phyloP scores from a whole-genome alignment of 2,797 vertebrate species.

The Acanthurus lineatus region DNA sequence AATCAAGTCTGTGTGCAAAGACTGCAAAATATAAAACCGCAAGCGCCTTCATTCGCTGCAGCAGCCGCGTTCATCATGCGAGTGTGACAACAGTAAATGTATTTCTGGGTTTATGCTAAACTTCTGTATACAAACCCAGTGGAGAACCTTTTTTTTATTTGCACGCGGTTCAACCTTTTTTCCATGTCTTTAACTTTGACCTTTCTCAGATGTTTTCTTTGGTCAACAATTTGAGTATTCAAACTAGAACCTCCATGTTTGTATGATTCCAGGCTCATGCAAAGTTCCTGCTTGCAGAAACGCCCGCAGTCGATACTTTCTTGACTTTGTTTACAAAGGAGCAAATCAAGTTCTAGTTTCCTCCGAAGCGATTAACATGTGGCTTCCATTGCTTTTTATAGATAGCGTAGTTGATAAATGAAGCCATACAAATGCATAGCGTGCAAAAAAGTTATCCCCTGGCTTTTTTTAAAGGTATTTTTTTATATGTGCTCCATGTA shows the following conservation, averaged over 20 bases:
- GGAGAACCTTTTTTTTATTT: neutral
- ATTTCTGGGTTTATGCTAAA: slow-evolving; percentile 7
- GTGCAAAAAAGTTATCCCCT: neutral
- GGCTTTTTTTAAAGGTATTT: slow-evolving; percentile 31
- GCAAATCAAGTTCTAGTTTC: neutral
- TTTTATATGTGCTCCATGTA: slow-evolving; percentile 40
- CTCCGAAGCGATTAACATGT: neutral
- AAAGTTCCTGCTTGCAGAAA: slow-evolving; percentile 1
- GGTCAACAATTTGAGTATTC: slow-evolving; percentile 40
- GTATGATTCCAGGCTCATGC: slow-evolving; percentile 14
- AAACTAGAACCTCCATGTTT: slow-evolving; percentile 28
- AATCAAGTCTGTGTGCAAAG: neutral
- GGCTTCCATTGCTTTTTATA: neutral
- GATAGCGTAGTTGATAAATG: neutral
- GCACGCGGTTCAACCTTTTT: neutral
- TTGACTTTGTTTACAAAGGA: slow-evolving; percentile 32
- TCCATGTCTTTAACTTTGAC: slow-evolving; percentile 8
- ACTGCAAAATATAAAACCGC: neutral
- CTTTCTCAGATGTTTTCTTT: neutral
- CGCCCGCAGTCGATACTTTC: neutral
- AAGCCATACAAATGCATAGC: slow-evolving; percentile 55
- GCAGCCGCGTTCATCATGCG: neutral
- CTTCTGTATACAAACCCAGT: neutral
- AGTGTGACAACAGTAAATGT: neutral
- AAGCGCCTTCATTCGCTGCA: slow-evolving; percentile 3